phyloP scores from a whole-genome alignment of 1,140 invertebrate species.

The Drosophila bocki region DNA sequence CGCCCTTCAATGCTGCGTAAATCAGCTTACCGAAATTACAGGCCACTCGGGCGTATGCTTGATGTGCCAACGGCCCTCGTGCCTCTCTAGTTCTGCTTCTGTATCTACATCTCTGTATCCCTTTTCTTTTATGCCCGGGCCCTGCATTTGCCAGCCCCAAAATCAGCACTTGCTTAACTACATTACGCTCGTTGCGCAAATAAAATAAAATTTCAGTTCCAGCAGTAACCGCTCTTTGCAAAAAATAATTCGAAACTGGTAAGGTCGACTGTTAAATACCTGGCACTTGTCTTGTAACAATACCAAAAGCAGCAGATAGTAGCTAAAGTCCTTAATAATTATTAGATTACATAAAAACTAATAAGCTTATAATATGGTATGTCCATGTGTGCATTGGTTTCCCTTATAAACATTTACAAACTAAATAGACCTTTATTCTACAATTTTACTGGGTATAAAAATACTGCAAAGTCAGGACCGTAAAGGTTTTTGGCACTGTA shows the following conservation, averaged over 20 bases:
- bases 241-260: background rate
- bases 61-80: conserved; percentile 4
- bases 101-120: conserved; percentile 2
- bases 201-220: conserved; percentile 68
- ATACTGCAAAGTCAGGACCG: conserved; percentile 54
- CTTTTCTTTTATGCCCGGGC: conserved; percentile 1
- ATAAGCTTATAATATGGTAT: rapidly evolving
- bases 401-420: background rate
- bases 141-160: conserved; percentile 39
- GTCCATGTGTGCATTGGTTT: background rate
- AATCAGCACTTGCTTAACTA: conserved; percentile 79
- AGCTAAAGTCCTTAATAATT: background rate
- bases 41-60: conserved; percentile 56
- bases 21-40: conserved; percentile 80
- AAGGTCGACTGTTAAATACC: conserved; percentile 2
- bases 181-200: conserved; percentile 70
- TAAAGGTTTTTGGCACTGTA: conserved; percentile 59
- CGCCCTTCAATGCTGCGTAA: conserved; percentile 68
- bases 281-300: background rate
- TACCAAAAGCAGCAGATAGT: too few species aligned
- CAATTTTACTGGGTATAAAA: background rate
- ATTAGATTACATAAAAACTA: background rate
- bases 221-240: background rate
- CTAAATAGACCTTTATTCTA: background rate
- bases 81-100: background rate